These are phyloP conservation scores for Rhopalosiphum maidis DNA, from an alignment of 1,140 invertebrate species.

Conservation along the genomic window DNA sequence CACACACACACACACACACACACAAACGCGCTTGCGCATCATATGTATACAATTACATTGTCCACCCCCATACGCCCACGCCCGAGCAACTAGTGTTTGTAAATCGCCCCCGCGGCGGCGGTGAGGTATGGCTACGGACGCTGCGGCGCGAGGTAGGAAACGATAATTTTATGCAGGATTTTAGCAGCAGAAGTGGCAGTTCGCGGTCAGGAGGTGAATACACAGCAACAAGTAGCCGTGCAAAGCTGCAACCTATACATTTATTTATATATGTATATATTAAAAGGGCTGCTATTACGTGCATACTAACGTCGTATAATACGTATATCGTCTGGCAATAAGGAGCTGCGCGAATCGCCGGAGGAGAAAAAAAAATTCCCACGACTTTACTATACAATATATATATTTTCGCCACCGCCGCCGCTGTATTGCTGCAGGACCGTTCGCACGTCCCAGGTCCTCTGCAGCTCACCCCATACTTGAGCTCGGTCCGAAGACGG, in stretches of 20 bases:
- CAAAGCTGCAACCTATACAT: background rate
- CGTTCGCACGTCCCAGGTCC: background rate
- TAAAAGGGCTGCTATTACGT: background rate
- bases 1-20: background rate
- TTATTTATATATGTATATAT: background rate
- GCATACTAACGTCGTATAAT: background rate
- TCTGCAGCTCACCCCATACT: background rate
- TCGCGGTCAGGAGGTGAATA: background rate
- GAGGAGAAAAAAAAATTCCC: conserved; percentile 21
- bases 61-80: background rate
- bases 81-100: conserved; percentile 28
- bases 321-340: background rate
- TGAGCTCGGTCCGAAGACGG: background rate
- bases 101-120: conserved; percentile 6
- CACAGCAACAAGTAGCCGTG: conserved; percentile 32
- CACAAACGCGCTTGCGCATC: background rate
- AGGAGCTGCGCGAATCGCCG: background rate
- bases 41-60: background rate
- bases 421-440: background rate
- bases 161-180: conserved; percentile 49
- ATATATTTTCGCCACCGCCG: background rate
- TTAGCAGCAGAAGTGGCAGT: background rate
- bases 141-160: background rate
- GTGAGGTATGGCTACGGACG: background rate
- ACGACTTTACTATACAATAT: conserved; percentile 4